Base-by-base conservation (phyloP, 2,113 vertebrate genomes). In the Lycaon pictus region DNA sequence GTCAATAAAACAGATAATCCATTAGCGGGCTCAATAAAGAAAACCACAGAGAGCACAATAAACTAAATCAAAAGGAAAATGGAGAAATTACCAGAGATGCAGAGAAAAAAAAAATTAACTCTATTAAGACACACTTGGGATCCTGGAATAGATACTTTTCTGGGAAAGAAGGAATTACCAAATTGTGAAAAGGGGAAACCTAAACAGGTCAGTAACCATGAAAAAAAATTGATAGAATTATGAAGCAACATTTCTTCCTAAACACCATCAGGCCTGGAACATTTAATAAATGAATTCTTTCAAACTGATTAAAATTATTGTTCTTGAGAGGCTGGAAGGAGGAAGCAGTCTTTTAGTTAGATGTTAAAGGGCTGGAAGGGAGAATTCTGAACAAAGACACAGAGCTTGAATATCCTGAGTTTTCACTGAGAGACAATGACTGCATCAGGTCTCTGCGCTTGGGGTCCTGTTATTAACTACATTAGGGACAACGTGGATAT, bases 51-150 rank as follows among this genome's bases (percentile, higher is more conserved):
- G 20, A 92, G 32, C 22, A 62, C 37, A 60, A 55, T 81, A 80
- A 56, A 89, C 32, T 92, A 96, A 95, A 92, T 88, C 63, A 76
- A 85, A 83, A 95, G 27, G 58, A 95, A 96, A 95, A 81, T 63
- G 56, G 55, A 83, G n/a, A 97, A 93, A 93, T 83, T 71, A 97
- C 35, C 62, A 95, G 43, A 93, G 82, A 95, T 95, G 69, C 67
- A 96, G 86, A 3, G 56, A 93, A 83, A 71, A 86, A 35, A 35
- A 92, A 69, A 74, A 53, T 53, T 71, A 79, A 79, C 22, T 94
- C 48, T 84, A 48, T 88, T 95, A 89, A 93, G 72, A 92, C 91
- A 92, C 51, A 88, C 69, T 91, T 80, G 63, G 71, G 88, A 85
- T 76, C 32, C 63, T 92, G 22, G 35, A 95, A 88, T 53, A 43